phyloP scores from a whole-genome alignment of 2,888 invertebrate species.

The Drosophila subsilvestris region DNA sequence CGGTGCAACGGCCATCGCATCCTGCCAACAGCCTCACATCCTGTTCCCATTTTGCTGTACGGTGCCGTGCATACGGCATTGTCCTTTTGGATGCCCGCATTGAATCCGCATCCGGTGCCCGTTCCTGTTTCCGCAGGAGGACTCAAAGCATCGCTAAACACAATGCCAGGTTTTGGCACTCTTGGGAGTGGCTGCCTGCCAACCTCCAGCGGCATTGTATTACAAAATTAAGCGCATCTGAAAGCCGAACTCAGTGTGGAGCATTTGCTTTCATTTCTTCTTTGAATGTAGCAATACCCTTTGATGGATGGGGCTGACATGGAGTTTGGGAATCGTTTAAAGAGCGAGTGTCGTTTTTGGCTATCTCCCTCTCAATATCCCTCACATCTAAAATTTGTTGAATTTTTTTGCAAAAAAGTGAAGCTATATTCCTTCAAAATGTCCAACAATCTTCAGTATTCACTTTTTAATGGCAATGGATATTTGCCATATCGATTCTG shows the following conservation, averaged over 20 bases:
- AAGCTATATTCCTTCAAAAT: too few relatives aligned
- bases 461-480: too few relatives aligned
- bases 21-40: slow-evolving; percentile 58
- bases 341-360: too few relatives aligned
- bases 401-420: too few relatives aligned
- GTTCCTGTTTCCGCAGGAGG: slow-evolving; percentile 28
- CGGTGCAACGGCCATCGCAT: slow-evolving; percentile 48
- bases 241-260: slow-evolving; percentile 49
- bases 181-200: slow-evolving; percentile 21
- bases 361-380: too few relatives aligned
- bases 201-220: slow-evolving; percentile 36
- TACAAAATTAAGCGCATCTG: slow-evolving; percentile 67
- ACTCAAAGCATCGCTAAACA: slow-evolving; percentile 53
- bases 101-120: slow-evolving; percentile 61
- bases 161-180: slow-evolving; percentile 43
- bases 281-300: slow-evolving; percentile 12
- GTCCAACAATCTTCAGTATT: too few relatives aligned
- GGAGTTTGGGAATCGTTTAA: too few relatives aligned
- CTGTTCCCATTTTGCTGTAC: slow-evolving; percentile 55
- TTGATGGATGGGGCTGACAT: not conserved
- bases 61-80: slow-evolving; percentile 53
- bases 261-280: slow-evolving; percentile 61
- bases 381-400: too few relatives aligned
- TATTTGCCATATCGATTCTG: too few relatives aligned
- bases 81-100: slow-evolving; percentile 66